These are phyloP conservation scores for Phytoseiulus persimilis DNA, from an alignment of 2,888 invertebrate species.

Conservation along the genomic window DNA sequence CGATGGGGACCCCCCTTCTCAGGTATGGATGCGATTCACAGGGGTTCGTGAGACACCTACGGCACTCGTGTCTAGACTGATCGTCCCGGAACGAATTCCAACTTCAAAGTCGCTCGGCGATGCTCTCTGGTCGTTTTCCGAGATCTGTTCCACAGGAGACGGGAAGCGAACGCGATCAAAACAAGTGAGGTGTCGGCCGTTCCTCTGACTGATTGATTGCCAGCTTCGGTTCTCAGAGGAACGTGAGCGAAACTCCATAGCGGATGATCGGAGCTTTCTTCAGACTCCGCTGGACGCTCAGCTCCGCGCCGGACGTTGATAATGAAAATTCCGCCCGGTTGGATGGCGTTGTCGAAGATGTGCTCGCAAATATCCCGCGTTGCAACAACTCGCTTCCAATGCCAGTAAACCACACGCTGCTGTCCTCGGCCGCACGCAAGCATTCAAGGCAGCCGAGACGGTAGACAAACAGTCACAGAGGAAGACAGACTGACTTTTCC, in stretches of 20 bases:
- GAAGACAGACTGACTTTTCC: not conserved
- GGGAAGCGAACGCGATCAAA: not conserved
- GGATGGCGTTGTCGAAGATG: not conserved
- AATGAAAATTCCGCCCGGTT: not conserved
- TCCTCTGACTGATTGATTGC: not conserved
- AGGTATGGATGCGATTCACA: not conserved
- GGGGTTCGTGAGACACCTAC: not conserved
- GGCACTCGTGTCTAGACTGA: not conserved
- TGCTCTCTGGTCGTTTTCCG: not conserved
- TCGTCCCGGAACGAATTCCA: not conserved
- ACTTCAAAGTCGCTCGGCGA: not conserved
- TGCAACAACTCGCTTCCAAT: not conserved
- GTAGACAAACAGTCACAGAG: not conserved
- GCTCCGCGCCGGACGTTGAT: not conserved
- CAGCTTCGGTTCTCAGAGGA: not conserved
- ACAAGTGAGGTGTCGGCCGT: not conserved
- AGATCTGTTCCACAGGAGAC: too few relatives aligned
- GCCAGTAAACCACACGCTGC: slow-evolving; percentile 5
- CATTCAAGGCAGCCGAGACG: not conserved
- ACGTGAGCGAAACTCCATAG: not conserved
- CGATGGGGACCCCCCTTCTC: not conserved
- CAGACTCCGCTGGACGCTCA: not conserved
- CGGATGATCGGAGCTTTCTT: too few relatives aligned
- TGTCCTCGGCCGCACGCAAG: not conserved
- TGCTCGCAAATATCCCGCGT: not conserved